These are phyloP conservation scores for Eumaeus atala DNA, from an alignment of 1,140 invertebrate species.

Conservation along the genomic window DNA sequence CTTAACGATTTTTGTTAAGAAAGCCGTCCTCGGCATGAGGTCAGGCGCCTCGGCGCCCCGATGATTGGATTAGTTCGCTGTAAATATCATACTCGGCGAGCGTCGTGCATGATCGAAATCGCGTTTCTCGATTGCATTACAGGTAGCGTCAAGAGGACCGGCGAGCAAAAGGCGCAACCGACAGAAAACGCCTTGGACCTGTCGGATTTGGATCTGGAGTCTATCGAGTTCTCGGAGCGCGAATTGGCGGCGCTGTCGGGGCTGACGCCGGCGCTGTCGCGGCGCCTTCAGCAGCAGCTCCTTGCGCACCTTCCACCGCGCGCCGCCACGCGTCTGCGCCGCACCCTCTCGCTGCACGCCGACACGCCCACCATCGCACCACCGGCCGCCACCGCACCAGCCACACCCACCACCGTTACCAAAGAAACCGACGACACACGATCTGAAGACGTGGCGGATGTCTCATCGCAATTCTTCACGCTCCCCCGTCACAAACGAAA, in stretches of 20 bases:
- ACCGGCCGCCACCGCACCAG: slow-evolving; percentile 17
- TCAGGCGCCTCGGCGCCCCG: neutral
- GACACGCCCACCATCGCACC: slow-evolving; percentile 19
- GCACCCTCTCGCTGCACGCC: slow-evolving; percentile 76
- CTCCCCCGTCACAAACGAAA: slow-evolving; percentile 43
- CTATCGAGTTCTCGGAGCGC: slow-evolving; percentile 78
- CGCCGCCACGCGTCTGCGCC: slow-evolving; percentile 76
- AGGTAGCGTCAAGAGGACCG: slow-evolving; percentile 64
- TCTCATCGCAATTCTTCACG: slow-evolving; percentile 41
- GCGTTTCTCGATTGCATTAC: slow-evolving; percentile 69
- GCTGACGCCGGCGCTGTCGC: slow-evolving; percentile 78
- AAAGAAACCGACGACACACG: slow-evolving; percentile 8
- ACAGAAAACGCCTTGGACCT: slow-evolving; percentile 72
- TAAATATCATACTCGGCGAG: slow-evolving; percentile 62
- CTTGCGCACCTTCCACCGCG: slow-evolving; percentile 77
- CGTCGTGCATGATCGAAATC: slow-evolving; percentile 73
- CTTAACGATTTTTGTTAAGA: slow-evolving; percentile 4
- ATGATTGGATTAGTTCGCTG: slow-evolving; percentile 33
- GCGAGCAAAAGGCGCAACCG: slow-evolving; percentile 37
- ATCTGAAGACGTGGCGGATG: slow-evolving; percentile 5
- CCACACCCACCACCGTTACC: slow-evolving; percentile 10
- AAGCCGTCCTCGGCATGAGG: neutral
- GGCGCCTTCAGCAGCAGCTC: slow-evolving; percentile 78
- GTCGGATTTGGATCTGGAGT: slow-evolving; percentile 78
- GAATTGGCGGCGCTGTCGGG: slow-evolving; percentile 79